Evolutionary conservation across 2,888 invertebrate species (phyloP), one percentile per base, ranked within the genome.

Genomic region (Nowickia ferox): DNA sequence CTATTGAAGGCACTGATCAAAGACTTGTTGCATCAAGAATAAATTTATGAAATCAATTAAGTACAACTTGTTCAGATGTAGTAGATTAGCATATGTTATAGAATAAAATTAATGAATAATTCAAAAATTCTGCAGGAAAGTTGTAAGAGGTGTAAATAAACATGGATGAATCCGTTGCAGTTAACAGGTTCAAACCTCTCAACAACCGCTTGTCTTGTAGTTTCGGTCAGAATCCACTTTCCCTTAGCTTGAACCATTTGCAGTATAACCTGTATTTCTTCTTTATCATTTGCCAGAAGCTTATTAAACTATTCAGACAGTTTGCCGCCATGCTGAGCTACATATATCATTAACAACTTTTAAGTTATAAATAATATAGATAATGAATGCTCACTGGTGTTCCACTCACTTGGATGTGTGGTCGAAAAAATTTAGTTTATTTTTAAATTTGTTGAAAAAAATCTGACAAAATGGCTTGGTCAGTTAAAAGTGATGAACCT

Each of bases 201-300:
- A 46, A 46, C 11, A 46, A n/a, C 46, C 2, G 46, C 46, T 46
- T 46, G 46, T 46, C 13, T 46, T 46, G 46, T 46, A 46, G 46
- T 46, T 46, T 46, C 9, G 46, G 46, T 57, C 1, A 40, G 61
- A 61, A 61, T 13, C 38, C 40, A 61, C 61, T 40, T 61, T 61
- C 42, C 42, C 9, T 42, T 61, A 61, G 61, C 61, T 61, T 61
- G n/a, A 61, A 61, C 42, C 38, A 61, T 42, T 30, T 9, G 30
- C 57, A 57, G 30, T 1, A 57, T 2, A 22, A 42, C 40, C 61
- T 61, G 61, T 61, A n/a, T 61, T 42, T 61, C 61, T 61, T 48
- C 48, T 48, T 48, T n/a, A 0, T 48, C 4, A 15, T 48, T n/a
- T 48, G 48, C 15, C 48, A 48, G 48, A 15, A 15, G 48, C 48